A percentile compares a stretch with the other conserved stretches of the same genome.
Conservation (phyloP, 2,113 vertebrate genomes). For the Rousettus leschenaultii region DNA sequence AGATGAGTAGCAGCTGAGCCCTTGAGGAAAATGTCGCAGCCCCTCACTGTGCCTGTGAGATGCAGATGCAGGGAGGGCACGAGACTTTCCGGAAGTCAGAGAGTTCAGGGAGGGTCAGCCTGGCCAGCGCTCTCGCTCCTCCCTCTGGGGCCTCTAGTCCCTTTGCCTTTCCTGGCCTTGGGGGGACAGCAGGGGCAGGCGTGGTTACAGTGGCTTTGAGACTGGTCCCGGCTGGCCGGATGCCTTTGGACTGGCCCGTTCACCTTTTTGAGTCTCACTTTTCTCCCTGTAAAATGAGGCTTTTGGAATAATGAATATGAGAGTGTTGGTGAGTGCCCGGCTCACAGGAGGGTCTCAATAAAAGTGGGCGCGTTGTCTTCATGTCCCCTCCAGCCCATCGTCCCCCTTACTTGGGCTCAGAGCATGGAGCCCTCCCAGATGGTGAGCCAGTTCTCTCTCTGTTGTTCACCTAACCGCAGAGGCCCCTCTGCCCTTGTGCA, state of each 20-base stretch:
- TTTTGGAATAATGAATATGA: neutral
- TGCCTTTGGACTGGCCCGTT: neutral
- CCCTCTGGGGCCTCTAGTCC: neutral
- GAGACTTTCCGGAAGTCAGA: neutral
- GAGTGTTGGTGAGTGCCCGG: neutral
- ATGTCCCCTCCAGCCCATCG: neutral
- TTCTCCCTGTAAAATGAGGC: neutral
- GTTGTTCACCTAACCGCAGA: neutral
- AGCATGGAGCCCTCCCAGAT: neutral
- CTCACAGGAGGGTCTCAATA: neutral
- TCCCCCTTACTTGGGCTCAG: neutral
- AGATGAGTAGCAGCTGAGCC: neutral
- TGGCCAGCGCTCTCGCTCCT: accelerated
- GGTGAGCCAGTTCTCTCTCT: neutral
- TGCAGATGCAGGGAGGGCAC: neutral
- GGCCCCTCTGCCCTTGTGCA: neutral
- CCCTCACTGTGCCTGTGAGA: neutral
- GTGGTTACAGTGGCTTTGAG: neutral
- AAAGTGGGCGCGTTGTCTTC: neutral
- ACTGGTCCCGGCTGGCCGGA: accelerated
- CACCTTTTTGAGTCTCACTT: neutral
- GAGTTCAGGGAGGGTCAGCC: neutral
- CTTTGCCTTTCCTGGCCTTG: neutral
- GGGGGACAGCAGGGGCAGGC: neutral
- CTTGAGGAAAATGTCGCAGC: neutral